phyloP scores from a whole-genome alignment of 2,888 invertebrate genomes.

The Atethmia centrago region DNA sequence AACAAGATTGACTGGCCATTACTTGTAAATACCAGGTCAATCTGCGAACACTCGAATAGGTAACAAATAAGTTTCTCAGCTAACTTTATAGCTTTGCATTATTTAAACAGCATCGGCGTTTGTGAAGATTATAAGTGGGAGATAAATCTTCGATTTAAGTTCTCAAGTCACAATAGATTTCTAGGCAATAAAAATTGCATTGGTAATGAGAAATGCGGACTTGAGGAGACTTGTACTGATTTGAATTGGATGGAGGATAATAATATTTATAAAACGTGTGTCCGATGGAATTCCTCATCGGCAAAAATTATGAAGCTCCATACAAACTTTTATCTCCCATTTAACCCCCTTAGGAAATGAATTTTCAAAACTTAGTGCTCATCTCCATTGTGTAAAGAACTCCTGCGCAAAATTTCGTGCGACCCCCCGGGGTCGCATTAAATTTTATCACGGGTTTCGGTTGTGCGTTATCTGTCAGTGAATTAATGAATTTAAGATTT shows the following conservation, averaged over 20 bases:
- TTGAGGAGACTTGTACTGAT: conserved; percentile 1
- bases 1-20: conserved; percentile 42
- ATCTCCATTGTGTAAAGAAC: background rate
- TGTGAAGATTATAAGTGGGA: conserved; percentile 53
- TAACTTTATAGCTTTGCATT: conserved; percentile 65
- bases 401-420: too few relatives aligned
- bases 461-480: background rate
- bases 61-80: conserved; percentile 45
- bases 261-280: background rate
- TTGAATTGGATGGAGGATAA: conserved; percentile 4
- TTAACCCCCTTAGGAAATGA: too few relatives aligned
- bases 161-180: conserved; percentile 62
- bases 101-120: conserved; percentile 61
- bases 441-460: too few relatives aligned
- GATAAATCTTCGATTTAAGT: conserved; percentile 64
- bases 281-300: background rate
- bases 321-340: background rate
- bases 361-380: too few relatives aligned
- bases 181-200: conserved; percentile 43
- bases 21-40: conserved; percentile 47
- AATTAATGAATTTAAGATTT: background rate
- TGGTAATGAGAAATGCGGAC: conserved; percentile 44
- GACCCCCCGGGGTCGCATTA: too few relatives aligned
- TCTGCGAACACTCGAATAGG: conserved; percentile 47
- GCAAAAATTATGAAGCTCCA: background rate